Conservation (phyloP, 1,140 invertebrate species). For the Plodia interpunctella region DNA sequence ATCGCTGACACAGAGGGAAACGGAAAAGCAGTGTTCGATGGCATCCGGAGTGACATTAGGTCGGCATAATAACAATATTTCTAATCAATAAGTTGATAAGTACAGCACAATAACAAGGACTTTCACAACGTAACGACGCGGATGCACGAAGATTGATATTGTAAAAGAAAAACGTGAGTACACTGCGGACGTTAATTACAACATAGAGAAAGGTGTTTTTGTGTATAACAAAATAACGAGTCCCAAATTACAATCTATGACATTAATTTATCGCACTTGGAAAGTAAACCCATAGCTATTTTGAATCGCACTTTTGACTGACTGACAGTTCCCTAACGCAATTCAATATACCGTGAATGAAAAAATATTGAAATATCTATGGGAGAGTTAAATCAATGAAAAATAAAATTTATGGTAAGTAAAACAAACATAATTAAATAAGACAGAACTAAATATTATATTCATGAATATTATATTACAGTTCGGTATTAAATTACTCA, state of each 20-base stretch:
- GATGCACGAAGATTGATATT: constrained; percentile 41
- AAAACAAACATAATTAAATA: no score
- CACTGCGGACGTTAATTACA: constrained; percentile 47
- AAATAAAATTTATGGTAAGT: no score
- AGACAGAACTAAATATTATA: no score
- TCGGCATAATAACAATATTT: constrained; percentile 22
- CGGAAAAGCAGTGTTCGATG: not conserved
- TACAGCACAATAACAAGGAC: constrained; percentile 34
- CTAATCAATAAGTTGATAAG: constrained; percentile 31
- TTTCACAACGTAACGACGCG: constrained; percentile 38
- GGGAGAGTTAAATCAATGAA: not conserved
- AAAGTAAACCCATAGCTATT: constrained; percentile 55
- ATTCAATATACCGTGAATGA: constrained; percentile 13
- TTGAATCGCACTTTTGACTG: constrained; percentile 47
- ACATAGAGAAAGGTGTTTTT: constrained; percentile 49
- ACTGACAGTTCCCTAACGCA: constrained; percentile 41
- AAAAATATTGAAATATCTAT: not conserved
- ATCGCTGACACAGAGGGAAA: constrained; percentile 12
- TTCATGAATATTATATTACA: no score
- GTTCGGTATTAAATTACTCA: not conserved
- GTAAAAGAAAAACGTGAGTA: constrained; percentile 44
- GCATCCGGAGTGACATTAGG: not conserved
- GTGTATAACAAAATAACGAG: constrained; percentile 43
- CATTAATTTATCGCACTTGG: constrained; percentile 52
- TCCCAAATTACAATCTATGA: constrained; percentile 54